Evolutionary conservation across 2,113 vertebrate genomes (phyloP).

Genomic region (Rattus norvegicus): DNA sequence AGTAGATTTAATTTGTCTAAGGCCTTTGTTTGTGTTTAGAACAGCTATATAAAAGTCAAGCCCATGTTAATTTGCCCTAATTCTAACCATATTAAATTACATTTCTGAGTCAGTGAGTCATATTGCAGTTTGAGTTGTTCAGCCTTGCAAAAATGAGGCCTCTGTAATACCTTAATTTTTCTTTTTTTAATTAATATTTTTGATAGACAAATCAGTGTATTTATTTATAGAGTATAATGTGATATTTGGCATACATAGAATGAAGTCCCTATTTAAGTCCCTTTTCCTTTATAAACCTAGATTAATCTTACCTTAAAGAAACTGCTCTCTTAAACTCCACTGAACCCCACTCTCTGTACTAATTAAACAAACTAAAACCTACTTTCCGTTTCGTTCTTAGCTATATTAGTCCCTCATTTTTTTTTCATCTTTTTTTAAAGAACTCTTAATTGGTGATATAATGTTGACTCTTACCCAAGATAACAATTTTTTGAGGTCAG

Average conservation of each 20-base stretch:
- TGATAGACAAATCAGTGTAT: neutral
- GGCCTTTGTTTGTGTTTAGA: neutral
- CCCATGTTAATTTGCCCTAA: neutral
- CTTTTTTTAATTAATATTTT: neutral
- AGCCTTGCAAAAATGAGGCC: neutral
- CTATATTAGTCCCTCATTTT: neutral
- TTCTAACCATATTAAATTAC: neutral
- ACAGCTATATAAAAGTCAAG: neutral
- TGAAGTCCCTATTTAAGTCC: neutral
- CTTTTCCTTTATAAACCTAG: neutral
- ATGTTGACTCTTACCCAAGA: conserved; percentile 11
- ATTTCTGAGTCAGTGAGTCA: neutral
- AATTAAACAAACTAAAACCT: conserved; percentile 16
- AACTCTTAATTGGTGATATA: neutral
- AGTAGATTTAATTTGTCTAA: neutral
- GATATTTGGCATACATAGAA: neutral
- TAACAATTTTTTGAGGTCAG: conserved; percentile 5
- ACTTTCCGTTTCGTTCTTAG: neutral
- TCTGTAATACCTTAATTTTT: neutral
- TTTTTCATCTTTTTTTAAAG: neutral
- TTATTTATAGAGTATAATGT: neutral
- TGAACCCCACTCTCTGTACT: neutral
- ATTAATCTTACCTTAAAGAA: neutral
- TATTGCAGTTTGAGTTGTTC: neutral
- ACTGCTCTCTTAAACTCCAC: neutral